These are phyloP conservation scores for Schizothorax lantsangensis DNA, from an alignment of 2,797 vertebrate species.

Conservation along the genomic window DNA sequence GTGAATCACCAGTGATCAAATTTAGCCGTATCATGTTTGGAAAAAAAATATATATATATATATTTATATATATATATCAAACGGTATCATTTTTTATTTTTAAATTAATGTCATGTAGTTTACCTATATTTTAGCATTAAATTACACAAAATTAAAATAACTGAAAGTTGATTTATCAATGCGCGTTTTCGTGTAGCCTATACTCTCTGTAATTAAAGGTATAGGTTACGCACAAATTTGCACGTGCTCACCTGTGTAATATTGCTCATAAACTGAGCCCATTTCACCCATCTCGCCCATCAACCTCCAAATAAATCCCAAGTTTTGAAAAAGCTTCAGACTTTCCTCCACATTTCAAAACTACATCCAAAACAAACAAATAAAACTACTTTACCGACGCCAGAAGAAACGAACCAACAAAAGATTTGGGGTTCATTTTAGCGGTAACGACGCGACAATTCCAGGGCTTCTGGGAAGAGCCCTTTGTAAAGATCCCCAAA, in stretches of 20 bases:
- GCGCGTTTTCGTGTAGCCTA: background rate
- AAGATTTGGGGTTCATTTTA: constrained; percentile 77
- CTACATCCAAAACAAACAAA: background rate
- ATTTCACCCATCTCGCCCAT: constrained; percentile 71
- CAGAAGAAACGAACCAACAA: constrained; percentile 69
- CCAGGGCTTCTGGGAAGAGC: constrained; percentile 69
- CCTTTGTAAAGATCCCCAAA: constrained; percentile 81
- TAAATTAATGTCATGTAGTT: too few relatives aligned
- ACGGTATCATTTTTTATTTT: too few relatives aligned
- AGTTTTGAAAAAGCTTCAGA: constrained; percentile 48
- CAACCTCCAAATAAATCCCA: constrained; percentile 63
- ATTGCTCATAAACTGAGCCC: constrained; percentile 85
- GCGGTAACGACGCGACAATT: constrained; percentile 76
- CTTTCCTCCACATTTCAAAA: constrained; percentile 38
- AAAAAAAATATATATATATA: too few relatives aligned
- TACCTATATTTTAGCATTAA: background rate
- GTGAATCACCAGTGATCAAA: background rate
- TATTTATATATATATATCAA: too few relatives aligned
- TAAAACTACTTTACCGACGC: constrained; percentile 28
- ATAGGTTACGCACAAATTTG: background rate
- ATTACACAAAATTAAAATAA: too few relatives aligned
- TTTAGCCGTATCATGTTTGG: background rate
- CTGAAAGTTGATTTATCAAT: background rate
- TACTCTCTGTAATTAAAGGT: background rate
- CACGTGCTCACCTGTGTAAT: constrained; percentile 81